Conservation (phyloP, 2,888 invertebrate genomes). For the Athrips mouffetella region DNA sequence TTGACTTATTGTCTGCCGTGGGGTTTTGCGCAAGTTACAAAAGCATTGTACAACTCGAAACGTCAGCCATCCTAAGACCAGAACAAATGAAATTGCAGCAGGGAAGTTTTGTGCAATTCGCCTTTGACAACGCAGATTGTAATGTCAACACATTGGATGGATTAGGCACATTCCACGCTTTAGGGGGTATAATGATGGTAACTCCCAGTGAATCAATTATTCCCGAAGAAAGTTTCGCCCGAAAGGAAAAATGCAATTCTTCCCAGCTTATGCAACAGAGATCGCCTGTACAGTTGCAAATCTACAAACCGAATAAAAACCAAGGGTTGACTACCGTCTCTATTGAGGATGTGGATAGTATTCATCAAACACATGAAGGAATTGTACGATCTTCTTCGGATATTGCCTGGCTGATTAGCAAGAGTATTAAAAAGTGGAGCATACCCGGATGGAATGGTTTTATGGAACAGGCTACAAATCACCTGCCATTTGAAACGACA, state of each 20-base stretch:
- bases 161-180: too few species aligned
- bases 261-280: too few species aligned
- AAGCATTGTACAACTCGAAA: not conserved
- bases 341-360: slow-evolving; percentile 10
- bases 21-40: not conserved
- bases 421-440: slow-evolving; percentile 3
- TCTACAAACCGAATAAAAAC: too few species aligned
- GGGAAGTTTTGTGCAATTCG: not conserved
- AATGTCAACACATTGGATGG: too few species aligned
- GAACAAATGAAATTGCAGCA: not conserved
- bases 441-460: slow-evolving; percentile 14
- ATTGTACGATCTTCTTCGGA: slow-evolving; percentile 11
- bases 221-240: too few species aligned
- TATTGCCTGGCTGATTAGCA: slow-evolving; percentile 11
- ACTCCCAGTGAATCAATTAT: too few species aligned
- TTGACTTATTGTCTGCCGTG: not conserved
- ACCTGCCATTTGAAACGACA: not conserved
- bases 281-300: too few species aligned
- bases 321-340: not conserved
- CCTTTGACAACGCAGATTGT: too few species aligned
- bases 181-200: too few species aligned
- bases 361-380: slow-evolving; percentile 11
- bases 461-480: slow-evolving; percentile 4
- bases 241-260: too few species aligned
- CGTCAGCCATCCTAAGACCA: not conserved